These are phyloP conservation scores for Xestia xanthographa DNA, from an alignment of 2,888 invertebrate species.

Conservation along the genomic window DNA sequence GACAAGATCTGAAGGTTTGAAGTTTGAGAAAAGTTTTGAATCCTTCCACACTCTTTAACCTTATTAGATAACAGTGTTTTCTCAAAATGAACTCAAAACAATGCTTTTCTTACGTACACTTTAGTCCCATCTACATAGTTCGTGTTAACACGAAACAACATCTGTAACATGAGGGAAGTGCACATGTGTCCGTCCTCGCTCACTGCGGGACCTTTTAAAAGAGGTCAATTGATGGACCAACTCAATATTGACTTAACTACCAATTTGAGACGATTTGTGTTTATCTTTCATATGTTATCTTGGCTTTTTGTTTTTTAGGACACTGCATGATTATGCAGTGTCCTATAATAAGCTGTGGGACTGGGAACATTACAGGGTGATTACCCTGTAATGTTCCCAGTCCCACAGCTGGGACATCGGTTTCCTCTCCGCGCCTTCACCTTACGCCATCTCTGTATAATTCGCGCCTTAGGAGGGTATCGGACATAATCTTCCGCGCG, in stretches of 20 bases:
- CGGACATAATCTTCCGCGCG: background rate
- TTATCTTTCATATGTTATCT: constrained; percentile 5
- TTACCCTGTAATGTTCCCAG: background rate
- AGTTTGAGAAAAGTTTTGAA: too few relatives aligned
- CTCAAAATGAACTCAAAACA: too few relatives aligned
- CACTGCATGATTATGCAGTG: too few relatives aligned
- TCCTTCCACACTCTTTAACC: too few relatives aligned
- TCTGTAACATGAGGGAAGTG: constrained; percentile 20
- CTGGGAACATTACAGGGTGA: too few relatives aligned
- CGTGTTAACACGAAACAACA: background rate
- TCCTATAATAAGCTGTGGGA: too few relatives aligned
- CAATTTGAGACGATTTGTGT: constrained; percentile 41
- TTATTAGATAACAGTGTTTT: too few relatives aligned
- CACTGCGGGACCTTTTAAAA: constrained; percentile 49
- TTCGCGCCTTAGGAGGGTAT: too few relatives aligned
- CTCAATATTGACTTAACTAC: constrained; percentile 54
- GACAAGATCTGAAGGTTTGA: too few relatives aligned
- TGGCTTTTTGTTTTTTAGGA: background rate
- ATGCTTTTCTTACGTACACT: too few relatives aligned
- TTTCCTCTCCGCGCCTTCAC: background rate
- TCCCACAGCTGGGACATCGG: background rate
- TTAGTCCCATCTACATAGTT: background rate
- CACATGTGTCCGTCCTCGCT: constrained; percentile 33
- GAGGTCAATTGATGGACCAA: constrained; percentile 56
- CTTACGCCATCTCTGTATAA: too few relatives aligned